These are phyloP conservation scores for Trinorchestia longiramus DNA, from an alignment of 1,140 invertebrate genomes.

Conservation along the genomic window DNA sequence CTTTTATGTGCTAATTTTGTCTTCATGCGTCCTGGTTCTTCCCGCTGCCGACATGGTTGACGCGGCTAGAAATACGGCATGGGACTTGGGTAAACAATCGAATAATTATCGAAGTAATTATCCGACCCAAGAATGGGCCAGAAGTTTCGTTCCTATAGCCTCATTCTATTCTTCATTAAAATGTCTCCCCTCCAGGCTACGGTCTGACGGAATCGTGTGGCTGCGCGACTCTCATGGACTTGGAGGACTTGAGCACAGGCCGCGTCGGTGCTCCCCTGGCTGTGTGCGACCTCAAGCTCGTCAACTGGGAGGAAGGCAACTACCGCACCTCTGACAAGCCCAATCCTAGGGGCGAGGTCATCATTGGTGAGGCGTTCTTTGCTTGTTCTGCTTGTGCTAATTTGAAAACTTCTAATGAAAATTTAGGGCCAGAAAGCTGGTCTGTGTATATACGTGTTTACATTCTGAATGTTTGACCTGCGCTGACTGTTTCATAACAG, in stretches of 20 bases:
- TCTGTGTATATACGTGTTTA: too few species aligned
- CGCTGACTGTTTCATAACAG: too few species aligned
- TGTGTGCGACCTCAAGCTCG: slow-evolving; percentile 68
- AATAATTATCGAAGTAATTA: too few species aligned
- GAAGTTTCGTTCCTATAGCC: too few species aligned
- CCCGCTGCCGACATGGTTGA: too few species aligned
- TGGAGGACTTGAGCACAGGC: slow-evolving; percentile 67
- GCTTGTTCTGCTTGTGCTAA: background rate
- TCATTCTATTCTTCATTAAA: background rate
- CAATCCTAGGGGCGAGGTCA: slow-evolving; percentile 67
- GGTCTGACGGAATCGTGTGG: slow-evolving; percentile 97
- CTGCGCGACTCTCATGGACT: slow-evolving; percentile 89
- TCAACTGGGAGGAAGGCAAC: slow-evolving; percentile 70
- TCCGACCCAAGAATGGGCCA: too few species aligned
- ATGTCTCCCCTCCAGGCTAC: slow-evolving; percentile 78
- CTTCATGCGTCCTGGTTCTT: background rate
- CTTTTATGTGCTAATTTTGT: background rate
- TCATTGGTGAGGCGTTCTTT: slow-evolving; percentile 65
- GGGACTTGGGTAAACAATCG: too few species aligned
- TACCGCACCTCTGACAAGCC: slow-evolving; percentile 68
- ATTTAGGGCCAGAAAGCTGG: too few species aligned
- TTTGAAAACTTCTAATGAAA: too few species aligned
- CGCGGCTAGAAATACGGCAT: too few species aligned
- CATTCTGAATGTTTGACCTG: too few species aligned
- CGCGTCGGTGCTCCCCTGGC: slow-evolving; percentile 68